phyloP scores from a whole-genome alignment of 1,140 invertebrate genomes.

The Apis dorsata region DNA sequence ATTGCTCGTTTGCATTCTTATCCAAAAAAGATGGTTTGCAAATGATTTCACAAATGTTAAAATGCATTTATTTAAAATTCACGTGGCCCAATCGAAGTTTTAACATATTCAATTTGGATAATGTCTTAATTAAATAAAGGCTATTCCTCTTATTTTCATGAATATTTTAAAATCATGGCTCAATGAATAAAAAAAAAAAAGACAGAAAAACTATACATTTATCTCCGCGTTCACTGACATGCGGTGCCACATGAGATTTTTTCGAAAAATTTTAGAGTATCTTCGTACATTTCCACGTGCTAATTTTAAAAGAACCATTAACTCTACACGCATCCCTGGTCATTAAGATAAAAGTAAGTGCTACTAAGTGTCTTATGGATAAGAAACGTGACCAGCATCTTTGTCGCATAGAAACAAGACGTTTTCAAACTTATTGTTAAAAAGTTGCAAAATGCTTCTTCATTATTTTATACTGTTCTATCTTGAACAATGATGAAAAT shows the following conservation, averaged over 20 bases:
- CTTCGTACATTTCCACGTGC: constrained; percentile 58
- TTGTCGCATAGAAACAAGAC: constrained; percentile 61
- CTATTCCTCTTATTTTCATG: no score
- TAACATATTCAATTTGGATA: not conserved
- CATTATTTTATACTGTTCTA: constrained; percentile 16
- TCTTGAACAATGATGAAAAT: not conserved
- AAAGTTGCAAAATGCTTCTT: not conserved
- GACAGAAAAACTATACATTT: constrained; percentile 3
- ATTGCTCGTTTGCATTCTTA: no score
- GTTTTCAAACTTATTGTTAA: not conserved
- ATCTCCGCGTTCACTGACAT: constrained; percentile 22
- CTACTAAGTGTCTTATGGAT: constrained; percentile 80
- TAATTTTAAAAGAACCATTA: constrained; percentile 80
- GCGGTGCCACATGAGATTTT: constrained; percentile 26
- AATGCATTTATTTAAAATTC: constrained; percentile 43
- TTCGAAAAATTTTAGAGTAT: constrained; percentile 64
- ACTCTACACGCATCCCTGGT: constrained; percentile 77
- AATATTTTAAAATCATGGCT: not conserved
- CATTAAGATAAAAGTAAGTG: constrained; percentile 81
- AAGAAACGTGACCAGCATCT: constrained; percentile 72
- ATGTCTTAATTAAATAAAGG: not conserved
- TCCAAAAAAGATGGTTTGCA: no score
- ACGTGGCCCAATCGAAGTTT: not conserved
- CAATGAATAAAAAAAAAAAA: not conserved
- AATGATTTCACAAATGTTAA: constrained; percentile 1